Evolutionary conservation across 2,888 invertebrate species (phyloP), one percentile per base, ranked within the genome.

Genomic region (Diogma glabrata): DNA sequence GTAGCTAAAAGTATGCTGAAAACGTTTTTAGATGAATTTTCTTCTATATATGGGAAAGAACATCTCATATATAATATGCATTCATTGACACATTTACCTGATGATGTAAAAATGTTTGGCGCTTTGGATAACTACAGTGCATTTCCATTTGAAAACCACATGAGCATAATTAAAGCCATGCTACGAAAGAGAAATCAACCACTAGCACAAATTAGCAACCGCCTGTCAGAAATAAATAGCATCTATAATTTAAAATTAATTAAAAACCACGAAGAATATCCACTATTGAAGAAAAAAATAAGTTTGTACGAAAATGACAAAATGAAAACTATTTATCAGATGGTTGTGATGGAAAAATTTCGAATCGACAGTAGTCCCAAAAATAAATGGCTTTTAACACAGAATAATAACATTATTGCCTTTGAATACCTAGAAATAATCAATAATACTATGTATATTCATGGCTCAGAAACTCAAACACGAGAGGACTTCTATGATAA

Each of bases 41-140:
- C 28, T 28, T 2, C 10, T 10, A 28, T 28, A 3, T 28, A 28
- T 28, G 3, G 28, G n/a, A 28, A 3, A 2, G 2, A 28, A 3
- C 28, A 28, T 3, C 2, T 28, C 2, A 3, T 28, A 3, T 28
- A 28, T 28, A 59, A 60, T 52, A 28, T 28, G n/a, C 28, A 28
- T 28, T 28, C 28, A 28, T 28, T 28, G n/a, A 28, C n/a, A 28
- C 28, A 28, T 28, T 28, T 28, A 28, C 28, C 28, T 12, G 3
- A 28, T 2, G 33, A 33, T 16, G 33, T 33, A n/a, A 33, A 33
- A 6, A 33, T 33, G n/a, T 33, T 14, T 33, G 5, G 33, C 2
- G 14, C 33, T 16, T 4, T 33, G 16, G 33, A 33, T 33, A 33
- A 33, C 33, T 33, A 14, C 16, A 33, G 3, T 33, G 33, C 10